A percentile compares a stretch with the other conserved stretches of the same genome.
Conservation (phyloP, 2,113 vertebrate species). For the Dromaius novaehollandiae region DNA sequence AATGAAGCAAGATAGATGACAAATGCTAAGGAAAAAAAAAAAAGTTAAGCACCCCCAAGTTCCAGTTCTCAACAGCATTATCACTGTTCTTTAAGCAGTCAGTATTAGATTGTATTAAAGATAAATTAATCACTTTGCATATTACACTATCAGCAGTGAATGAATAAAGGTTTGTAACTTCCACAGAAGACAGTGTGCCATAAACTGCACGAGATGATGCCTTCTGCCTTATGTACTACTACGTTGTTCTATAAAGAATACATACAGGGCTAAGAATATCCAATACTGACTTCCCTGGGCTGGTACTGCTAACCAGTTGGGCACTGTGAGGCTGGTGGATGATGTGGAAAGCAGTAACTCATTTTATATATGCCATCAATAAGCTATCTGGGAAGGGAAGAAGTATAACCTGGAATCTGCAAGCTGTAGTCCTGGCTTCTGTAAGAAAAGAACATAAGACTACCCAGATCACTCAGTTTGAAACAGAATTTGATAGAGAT, state of each 20-base stretch:
- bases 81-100: neutral
- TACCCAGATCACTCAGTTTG: neutral
- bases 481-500: neutral
- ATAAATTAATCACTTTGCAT: neutral
- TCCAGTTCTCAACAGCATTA: neutral
- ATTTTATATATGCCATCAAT: neutral
- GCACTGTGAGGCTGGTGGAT: neutral
- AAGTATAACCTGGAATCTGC: neutral
- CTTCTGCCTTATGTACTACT: neutral
- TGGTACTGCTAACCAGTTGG: neutral
- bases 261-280: neutral
- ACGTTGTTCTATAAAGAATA: neutral
- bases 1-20: neutral
- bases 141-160: neutral
- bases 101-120: neutral
- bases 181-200: neutral
- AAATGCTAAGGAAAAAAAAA: neutral
- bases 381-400: neutral
- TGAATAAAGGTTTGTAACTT: neutral
- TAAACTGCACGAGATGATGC: neutral
- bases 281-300: neutral
- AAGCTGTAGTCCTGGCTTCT: neutral
- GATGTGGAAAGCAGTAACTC: neutral
- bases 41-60: neutral
- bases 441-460: neutral